A percentile compares a stretch with the other conserved stretches of the same genome.
These are phyloP conservation scores for Baccha elongata DNA, from an alignment of 2,888 invertebrate species.

Conservation along the genomic window DNA sequence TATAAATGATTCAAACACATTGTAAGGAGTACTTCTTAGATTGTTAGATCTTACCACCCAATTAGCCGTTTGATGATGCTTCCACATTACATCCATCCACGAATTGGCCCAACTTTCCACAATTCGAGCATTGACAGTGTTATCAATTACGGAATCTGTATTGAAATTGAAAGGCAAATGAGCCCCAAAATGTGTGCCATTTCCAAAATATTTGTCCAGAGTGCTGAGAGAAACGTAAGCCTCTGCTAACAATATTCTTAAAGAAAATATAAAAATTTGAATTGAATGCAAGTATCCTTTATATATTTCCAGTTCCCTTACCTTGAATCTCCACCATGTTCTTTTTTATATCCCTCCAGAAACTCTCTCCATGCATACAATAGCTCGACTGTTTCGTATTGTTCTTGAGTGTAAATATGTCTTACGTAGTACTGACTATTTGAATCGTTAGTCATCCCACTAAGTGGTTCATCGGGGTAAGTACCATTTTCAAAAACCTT, in stretches of 20 bases:
- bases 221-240: slow-evolving; percentile 47
- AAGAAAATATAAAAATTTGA: too few species aligned
- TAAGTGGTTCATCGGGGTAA: slow-evolving; percentile 83
- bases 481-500: slow-evolving; percentile 77
- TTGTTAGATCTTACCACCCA: slow-evolving; percentile 87
- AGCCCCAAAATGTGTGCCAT: slow-evolving; percentile 82
- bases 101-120: slow-evolving; percentile 83
- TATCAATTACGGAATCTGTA: slow-evolving; percentile 81
- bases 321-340: slow-evolving; percentile 80
- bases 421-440: slow-evolving; percentile 84
- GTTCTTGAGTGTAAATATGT: slow-evolving; percentile 86
- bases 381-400: slow-evolving; percentile 84
- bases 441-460: slow-evolving; percentile 82
- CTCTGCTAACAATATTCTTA: neutral
- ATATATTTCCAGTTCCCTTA: too few species aligned
- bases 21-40: neutral
- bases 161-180: slow-evolving; percentile 87
- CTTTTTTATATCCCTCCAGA: slow-evolving; percentile 81
- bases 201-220: slow-evolving; percentile 85
- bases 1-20: neutral
- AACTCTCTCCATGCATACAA: slow-evolving; percentile 84
- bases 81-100: slow-evolving; percentile 85
- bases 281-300: too few species aligned
- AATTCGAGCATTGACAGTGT: slow-evolving; percentile 84
- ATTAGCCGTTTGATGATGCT: slow-evolving; percentile 83